Conservation (phyloP, 1,140 invertebrate species). For the Penaeus vannamei region DNA sequence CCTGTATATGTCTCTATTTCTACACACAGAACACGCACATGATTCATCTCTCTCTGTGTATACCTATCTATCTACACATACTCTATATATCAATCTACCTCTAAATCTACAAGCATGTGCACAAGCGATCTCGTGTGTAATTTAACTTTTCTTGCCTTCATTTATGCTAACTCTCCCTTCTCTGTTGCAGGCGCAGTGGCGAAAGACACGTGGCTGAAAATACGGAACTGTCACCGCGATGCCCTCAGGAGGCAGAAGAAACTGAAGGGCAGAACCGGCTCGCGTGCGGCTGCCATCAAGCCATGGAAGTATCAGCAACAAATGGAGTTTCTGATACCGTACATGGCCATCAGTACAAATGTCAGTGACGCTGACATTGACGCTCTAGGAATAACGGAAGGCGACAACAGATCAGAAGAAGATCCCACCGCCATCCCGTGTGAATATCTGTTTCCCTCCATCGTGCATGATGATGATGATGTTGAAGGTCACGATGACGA, state of each 20-base stretch:
- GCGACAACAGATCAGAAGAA: neutral
- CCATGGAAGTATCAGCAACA: conserved; percentile 13
- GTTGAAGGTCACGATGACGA: neutral
- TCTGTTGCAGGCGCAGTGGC: neutral
- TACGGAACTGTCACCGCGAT: conserved; percentile 7
- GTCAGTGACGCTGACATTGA: neutral
- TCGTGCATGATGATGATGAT: neutral
- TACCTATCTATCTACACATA: no score
- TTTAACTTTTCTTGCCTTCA: no score
- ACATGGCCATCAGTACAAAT: neutral
- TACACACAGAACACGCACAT: no score
- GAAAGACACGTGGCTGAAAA: neutral
- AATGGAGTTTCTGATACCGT: conserved; percentile 5
- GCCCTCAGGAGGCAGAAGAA: conserved; percentile 20
- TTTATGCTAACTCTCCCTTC: no score
- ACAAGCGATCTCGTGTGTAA: no score
- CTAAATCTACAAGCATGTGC: no score
- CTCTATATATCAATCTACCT: no score
- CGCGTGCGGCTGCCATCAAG: neutral
- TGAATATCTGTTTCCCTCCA: neutral
- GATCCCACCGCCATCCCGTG: neutral
- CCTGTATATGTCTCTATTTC: no score
- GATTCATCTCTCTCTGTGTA: no score
- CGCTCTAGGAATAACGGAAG: neutral
- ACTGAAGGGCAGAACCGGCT: neutral